Evolutionary conservation across 2,113 vertebrate genomes (phyloP).

Genomic region (Orthonyx spaldingii): DNA sequence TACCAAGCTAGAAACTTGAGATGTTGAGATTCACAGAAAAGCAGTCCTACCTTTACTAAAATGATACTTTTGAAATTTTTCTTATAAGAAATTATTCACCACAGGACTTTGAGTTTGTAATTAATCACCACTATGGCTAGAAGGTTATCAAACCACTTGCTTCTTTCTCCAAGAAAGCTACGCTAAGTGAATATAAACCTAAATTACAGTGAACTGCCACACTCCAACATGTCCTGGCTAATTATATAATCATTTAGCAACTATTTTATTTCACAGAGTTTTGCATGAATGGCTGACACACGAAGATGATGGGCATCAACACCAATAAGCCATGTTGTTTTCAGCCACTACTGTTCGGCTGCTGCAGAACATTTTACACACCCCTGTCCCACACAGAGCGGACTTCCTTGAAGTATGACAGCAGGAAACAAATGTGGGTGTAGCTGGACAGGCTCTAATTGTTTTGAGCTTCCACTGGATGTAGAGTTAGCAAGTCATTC

Average conservation of each 20-base stretch:
- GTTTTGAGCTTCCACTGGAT: constrained; percentile 28
- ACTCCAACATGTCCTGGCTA: not conserved
- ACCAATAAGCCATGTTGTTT: not conserved
- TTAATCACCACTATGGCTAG: not conserved
- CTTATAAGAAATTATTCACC: not conserved
- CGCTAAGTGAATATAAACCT: not conserved
- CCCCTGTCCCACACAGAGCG: not conserved
- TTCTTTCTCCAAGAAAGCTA: not conserved
- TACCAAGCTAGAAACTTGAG: not conserved
- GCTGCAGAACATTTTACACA: not conserved
- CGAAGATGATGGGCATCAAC: not conserved
- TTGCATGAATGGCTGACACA: not conserved
- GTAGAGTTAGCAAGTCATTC: not conserved
- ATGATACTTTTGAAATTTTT: not conserved
- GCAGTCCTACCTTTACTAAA: not conserved
- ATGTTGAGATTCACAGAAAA: not conserved
- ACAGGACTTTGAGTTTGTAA: not conserved
- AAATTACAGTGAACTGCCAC: not conserved
- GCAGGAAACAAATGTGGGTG: constrained; percentile 18
- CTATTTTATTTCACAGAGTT: not conserved
- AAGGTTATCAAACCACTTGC: not conserved
- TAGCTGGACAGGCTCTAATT: not conserved
- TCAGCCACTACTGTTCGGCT: not conserved
- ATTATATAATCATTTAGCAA: not conserved
- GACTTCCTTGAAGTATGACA: not conserved